Percentiles rank a stretch among this genome's conserved stretches.
Conservation (phyloP, 2,888 invertebrate genomes). For the Axea sp. region DNA sequence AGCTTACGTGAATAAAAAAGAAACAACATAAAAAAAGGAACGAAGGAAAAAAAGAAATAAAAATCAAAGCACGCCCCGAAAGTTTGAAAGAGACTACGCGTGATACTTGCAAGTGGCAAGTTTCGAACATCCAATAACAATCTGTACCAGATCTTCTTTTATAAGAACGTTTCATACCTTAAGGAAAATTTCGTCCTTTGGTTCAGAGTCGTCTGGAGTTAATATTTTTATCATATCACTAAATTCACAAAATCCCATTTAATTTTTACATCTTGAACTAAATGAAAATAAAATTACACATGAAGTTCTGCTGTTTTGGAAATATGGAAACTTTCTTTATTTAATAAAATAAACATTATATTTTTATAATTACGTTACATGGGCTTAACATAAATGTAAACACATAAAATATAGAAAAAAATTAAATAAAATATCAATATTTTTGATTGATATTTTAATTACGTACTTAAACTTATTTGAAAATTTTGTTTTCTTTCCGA, state of each 20-base stretch:
- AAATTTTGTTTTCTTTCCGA: too few relatives aligned
- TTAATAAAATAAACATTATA: too few relatives aligned
- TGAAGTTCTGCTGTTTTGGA: too few relatives aligned
- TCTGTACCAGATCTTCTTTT: constrained; percentile 62
- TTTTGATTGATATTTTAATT: too few relatives aligned
- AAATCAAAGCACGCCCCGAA: constrained; percentile 67
- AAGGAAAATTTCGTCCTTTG: constrained; percentile 32
- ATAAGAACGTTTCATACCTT: constrained; percentile 48
- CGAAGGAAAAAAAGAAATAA: constrained; percentile 57
- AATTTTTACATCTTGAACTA: too few relatives aligned
- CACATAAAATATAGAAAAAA: too few relatives aligned
- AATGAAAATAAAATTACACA: too few relatives aligned
- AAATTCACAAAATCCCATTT: neutral
- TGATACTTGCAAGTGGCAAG: constrained; percentile 75
- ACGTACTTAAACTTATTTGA: too few relatives aligned
- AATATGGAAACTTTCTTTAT: too few relatives aligned
- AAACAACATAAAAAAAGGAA: constrained; percentile 40
- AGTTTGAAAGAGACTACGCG: constrained; percentile 68
- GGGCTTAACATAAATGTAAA: too few relatives aligned
- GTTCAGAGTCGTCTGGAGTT: constrained; percentile 6
- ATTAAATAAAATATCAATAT: too few relatives aligned
- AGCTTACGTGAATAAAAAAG: constrained; percentile 53
- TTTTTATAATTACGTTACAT: too few relatives aligned
- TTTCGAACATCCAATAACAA: constrained; percentile 76
- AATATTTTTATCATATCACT: constrained; percentile 17